phyloP scores from a whole-genome alignment of 2,797 vertebrate genomes.

The Clarias platycephalus region DNA sequence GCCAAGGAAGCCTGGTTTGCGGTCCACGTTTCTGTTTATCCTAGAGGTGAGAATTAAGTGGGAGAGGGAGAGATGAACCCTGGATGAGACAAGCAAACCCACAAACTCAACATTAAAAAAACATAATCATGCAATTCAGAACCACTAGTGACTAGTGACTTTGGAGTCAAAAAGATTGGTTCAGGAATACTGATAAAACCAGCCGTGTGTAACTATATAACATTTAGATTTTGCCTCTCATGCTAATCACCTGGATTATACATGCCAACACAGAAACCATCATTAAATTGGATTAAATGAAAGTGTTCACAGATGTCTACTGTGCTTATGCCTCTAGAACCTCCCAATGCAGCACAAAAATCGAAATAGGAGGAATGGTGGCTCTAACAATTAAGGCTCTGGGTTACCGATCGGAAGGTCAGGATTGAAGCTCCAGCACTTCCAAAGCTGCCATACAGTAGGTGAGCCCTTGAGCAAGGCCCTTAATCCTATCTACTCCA shows the following conservation, averaged over 20 bases:
- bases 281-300: background rate
- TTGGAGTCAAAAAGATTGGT: background rate
- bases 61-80: background rate
- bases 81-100: background rate
- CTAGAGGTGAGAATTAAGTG: background rate
- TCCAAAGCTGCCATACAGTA: no score
- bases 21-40: background rate
- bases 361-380: no score
- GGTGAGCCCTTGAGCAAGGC: no score
- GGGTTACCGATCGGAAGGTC: no score
- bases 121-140: background rate
- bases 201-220: background rate
- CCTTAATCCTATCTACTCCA: no score
- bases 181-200: background rate
- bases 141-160: background rate
- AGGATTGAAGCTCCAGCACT: no score
- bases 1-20: background rate
- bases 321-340: background rate
- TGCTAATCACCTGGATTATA: background rate
- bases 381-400: no score
- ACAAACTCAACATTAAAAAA: background rate
- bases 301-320: background rate
- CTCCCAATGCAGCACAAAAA: background rate
- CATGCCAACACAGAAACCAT: background rate
- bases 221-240: background rate